phyloP scores from a whole-genome alignment of 2,797 vertebrate genomes.

The Tinamus major region DNA sequence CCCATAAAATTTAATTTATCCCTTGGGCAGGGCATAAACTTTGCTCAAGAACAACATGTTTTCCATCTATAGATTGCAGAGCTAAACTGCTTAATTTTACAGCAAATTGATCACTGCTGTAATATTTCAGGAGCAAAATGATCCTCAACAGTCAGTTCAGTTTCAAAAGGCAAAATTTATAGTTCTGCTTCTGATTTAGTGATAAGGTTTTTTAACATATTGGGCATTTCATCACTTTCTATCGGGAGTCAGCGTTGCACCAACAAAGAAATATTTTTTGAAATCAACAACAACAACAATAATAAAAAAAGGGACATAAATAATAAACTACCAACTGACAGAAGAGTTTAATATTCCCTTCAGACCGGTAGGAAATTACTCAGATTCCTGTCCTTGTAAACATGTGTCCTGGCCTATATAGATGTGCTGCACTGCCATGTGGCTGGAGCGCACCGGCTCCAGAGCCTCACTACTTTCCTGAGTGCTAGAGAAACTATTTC shows the following conservation, averaged over 20 bases:
- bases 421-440: not conserved
- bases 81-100: constrained; percentile 81
- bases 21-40: constrained; percentile 80
- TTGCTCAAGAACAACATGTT: constrained; percentile 80
- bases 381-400: constrained; percentile 72
- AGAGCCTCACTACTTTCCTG: not conserved
- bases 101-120: constrained; percentile 83
- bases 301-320: constrained; percentile 75
- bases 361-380: constrained; percentile 67
- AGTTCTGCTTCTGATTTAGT: constrained; percentile 80
- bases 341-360: constrained; percentile 79
- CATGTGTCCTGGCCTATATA: constrained; percentile 25
- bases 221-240: constrained; percentile 81
- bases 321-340: constrained; percentile 74
- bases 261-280: constrained; percentile 78
- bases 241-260: constrained; percentile 76
- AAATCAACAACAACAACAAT: constrained; percentile 75
- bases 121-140: constrained; percentile 85
- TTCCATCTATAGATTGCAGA: constrained; percentile 81
- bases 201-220: constrained; percentile 82
- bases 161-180: constrained; percentile 83
- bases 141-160: constrained; percentile 81
- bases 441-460: not conserved
- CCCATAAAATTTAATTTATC: constrained; percentile 85
- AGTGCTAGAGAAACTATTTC: constrained; percentile 9